Percentiles rank a stretch among this genome's conserved stretches.
phyloP scores from a whole-genome alignment of 1,140 invertebrate species.

The Eubasilissa regina region DNA sequence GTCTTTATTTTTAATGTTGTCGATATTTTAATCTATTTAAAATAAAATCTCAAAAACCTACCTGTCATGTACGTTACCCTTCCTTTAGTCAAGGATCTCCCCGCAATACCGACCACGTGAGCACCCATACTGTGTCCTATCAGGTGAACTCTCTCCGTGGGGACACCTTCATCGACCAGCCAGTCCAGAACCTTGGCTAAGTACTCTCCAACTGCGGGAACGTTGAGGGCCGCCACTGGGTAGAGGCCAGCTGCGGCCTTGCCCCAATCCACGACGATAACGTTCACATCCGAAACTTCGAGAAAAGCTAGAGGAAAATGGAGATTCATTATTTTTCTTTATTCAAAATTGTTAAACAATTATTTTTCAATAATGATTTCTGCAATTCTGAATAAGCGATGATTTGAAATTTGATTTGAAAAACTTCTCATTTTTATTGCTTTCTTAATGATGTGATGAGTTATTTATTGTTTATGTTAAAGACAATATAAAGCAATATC shows the following conservation, averaged over 20 bases:
- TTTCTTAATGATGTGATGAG: no score
- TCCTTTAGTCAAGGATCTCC: conserved; percentile 59
- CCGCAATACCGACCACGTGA: conserved; percentile 72
- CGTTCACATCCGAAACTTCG: conserved; percentile 68
- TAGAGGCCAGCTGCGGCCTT: conserved; percentile 67
- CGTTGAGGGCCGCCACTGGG: conserved; percentile 68
- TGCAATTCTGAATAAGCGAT: background rate
- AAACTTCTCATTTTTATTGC: background rate
- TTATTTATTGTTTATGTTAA: no score
- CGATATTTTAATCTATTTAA: no score
- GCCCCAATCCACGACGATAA: conserved; percentile 75
- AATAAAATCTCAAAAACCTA: no score
- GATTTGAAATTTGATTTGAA: background rate
- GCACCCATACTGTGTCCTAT: conserved; percentile 77
- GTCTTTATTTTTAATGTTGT: no score
- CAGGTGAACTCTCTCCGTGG: conserved; percentile 65
- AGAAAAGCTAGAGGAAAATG: conserved; percentile 65
- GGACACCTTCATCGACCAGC: conserved; percentile 62
- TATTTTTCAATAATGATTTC: background rate
- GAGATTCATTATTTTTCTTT: conserved; percentile 60
- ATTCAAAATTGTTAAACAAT: background rate
- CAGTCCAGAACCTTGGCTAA: conserved; percentile 72
- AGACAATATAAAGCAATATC: no score
- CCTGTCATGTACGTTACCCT: conserved; percentile 37
- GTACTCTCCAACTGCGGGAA: conserved; percentile 70